Percentiles rank a stretch among this genome's conserved stretches.
Conservation (phyloP, 2,888 invertebrate genomes). For the Augochlorella aurata region DNA sequence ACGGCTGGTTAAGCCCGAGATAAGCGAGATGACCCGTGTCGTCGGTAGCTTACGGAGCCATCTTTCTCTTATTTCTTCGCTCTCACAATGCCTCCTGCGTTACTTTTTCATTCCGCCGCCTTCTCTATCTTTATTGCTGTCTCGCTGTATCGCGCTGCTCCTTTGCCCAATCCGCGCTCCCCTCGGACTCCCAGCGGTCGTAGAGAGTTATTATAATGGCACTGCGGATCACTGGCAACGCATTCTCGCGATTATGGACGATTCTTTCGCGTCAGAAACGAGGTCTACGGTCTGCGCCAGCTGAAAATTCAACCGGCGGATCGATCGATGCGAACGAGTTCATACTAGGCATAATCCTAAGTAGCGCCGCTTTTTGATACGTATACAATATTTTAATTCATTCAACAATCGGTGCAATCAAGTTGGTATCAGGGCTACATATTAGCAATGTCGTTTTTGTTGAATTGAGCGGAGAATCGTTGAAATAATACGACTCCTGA, state of each 20-base stretch:
- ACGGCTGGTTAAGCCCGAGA: slow-evolving; percentile 63
- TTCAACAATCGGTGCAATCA: too few species aligned
- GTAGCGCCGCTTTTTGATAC: too few species aligned
- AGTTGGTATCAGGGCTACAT: too few species aligned
- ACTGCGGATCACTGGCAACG: slow-evolving; percentile 8
- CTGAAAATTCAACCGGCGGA: neutral
- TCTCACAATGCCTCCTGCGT: slow-evolving; percentile 42
- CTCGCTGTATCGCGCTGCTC: slow-evolving; percentile 20
- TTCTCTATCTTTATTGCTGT: slow-evolving; percentile 48
- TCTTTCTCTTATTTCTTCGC: slow-evolving; percentile 60
- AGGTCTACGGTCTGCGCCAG: neutral
- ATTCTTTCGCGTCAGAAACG: neutral
- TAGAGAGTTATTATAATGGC: slow-evolving; percentile 18
- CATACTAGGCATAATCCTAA: too few species aligned
- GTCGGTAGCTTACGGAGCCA: slow-evolving; percentile 59
- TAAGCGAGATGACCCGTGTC: slow-evolving; percentile 65
- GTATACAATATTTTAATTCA: too few species aligned
- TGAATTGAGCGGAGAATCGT: too few species aligned
- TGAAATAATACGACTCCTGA: too few species aligned
- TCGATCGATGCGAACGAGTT: neutral
- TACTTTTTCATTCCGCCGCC: slow-evolving; percentile 32
- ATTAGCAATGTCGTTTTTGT: too few species aligned
- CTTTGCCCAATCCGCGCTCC: slow-evolving; percentile 19
- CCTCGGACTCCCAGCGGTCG: neutral
- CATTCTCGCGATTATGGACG: neutral